A percentile compares a stretch with the other conserved stretches of the same genome.
Evolutionary conservation across 2,888 invertebrate species (phyloP).

Genomic region (Tenthredo mesomela): DNA sequence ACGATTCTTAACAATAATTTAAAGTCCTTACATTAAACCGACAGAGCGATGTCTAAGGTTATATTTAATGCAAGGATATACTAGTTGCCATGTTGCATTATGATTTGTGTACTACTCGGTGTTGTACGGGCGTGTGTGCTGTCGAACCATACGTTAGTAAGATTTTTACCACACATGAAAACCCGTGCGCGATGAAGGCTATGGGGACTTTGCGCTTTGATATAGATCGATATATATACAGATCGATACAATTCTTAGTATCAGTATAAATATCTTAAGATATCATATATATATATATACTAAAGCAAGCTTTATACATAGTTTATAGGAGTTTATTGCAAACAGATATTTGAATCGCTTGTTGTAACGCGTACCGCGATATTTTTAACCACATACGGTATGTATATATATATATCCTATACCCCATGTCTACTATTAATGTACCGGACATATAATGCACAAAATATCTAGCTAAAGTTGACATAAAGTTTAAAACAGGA

Average conservation of each 20-base stretch:
- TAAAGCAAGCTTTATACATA: constrained; percentile 20
- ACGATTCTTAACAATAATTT: constrained; percentile 26
- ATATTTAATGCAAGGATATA: constrained; percentile 33
- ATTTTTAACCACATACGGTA: background rate
- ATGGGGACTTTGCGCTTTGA: constrained; percentile 42
- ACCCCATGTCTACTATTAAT: background rate
- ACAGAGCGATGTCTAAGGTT: constrained; percentile 6
- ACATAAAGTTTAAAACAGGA: constrained; percentile 21
- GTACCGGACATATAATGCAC: background rate
- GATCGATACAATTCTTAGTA: constrained; percentile 46
- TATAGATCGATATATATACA: constrained; percentile 45
- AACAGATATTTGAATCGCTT: constrained; percentile 41
- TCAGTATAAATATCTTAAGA: constrained; percentile 20
- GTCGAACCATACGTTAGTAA: constrained; percentile 45
- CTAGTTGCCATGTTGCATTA: constrained; percentile 42
- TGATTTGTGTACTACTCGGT: constrained; percentile 52
- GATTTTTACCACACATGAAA: constrained; percentile 18
- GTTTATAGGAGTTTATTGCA: constrained; percentile 46
- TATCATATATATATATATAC: background rate
- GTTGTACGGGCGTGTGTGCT: constrained; percentile 47
- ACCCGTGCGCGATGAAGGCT: background rate
- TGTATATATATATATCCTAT: background rate
- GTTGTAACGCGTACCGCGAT: constrained; percentile 17
- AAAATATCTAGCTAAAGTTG: constrained; percentile 27
- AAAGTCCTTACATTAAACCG: background rate